A percentile compares a stretch with the other conserved stretches of the same genome.
Conservation (phyloP, 1,140 invertebrate species). For the Nasonia vitripennis region DNA sequence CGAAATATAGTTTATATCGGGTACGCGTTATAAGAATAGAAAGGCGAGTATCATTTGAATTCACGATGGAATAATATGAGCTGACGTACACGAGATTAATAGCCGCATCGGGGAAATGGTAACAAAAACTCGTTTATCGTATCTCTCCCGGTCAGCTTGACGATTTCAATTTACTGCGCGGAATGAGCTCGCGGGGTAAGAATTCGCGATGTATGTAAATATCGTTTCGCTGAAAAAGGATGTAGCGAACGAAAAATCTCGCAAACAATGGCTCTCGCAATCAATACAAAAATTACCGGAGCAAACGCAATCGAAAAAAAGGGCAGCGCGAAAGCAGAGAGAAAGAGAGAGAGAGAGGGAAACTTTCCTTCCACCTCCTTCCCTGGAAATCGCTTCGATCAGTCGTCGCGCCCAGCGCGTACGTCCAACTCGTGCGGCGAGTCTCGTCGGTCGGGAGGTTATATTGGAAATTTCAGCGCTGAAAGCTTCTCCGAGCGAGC, state of each 20-base stretch:
- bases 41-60: no score
- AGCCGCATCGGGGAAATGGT: not conserved
- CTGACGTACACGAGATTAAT: not conserved
- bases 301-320: not conserved
- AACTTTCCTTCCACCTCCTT: not conserved
- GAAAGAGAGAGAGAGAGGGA: not conserved
- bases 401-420: slow-evolving; percentile 34
- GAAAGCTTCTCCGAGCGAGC: slow-evolving; percentile 51
- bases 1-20: no score
- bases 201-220: no score
- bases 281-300: not conserved
- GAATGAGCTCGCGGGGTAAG: no score
- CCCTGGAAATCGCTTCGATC: slow-evolving; percentile 51
- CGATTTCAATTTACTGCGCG: not conserved
- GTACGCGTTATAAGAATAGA: no score
- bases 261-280: not conserved
- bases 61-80: not conserved
- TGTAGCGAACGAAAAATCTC: not conserved
- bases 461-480: slow-evolving; percentile 63
- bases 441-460: slow-evolving; percentile 54
- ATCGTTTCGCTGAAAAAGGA: no score
- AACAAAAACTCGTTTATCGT: not conserved
- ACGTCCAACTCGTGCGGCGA: slow-evolving; percentile 51
- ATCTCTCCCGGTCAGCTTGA: no score
- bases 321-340: not conserved